phyloP scores from a whole-genome alignment of 2,888 invertebrate species.

The Callyntrura sp. region DNA sequence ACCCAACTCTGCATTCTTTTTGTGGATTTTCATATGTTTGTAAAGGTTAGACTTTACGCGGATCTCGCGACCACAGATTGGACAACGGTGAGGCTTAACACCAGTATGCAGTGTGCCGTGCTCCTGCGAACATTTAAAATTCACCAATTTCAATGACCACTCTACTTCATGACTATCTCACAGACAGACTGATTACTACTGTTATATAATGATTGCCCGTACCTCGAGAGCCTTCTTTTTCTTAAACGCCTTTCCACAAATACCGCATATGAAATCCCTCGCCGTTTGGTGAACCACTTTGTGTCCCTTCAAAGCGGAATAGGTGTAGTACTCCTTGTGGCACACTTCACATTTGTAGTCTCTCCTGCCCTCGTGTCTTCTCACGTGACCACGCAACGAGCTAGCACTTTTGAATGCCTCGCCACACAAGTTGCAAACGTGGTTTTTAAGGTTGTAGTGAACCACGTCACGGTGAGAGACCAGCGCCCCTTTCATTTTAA shows the following conservation, averaged over 20 bases:
- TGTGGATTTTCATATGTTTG: constrained; percentile 84
- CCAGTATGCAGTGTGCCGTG: constrained; percentile 82
- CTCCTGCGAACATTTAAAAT: constrained; percentile 68
- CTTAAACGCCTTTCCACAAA: constrained; percentile 82
- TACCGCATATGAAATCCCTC: constrained; percentile 80
- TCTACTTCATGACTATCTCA: no score
- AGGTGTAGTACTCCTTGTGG: constrained; percentile 82
- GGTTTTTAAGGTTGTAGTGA: constrained; percentile 82
- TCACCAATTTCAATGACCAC: not conserved
- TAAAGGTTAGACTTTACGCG: constrained; percentile 83
- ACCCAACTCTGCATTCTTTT: constrained; percentile 75
- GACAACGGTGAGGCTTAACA: constrained; percentile 81
- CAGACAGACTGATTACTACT: no score
- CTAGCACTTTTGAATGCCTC: constrained; percentile 83
- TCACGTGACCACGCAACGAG: constrained; percentile 81
- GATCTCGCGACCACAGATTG: constrained; percentile 82
- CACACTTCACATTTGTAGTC: constrained; percentile 83
- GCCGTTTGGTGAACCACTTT: constrained; percentile 82
- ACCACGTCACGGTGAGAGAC: constrained; percentile 83
- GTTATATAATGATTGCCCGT: not conserved
- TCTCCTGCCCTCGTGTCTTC: constrained; percentile 82
- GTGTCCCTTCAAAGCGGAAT: constrained; percentile 82
- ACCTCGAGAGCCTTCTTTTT: constrained; percentile 83
- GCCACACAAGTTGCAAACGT: constrained; percentile 81
- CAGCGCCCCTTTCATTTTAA: constrained; percentile 82